Conservation (phyloP, 2,888 invertebrate species). For the Chrysodeixis includens region DNA sequence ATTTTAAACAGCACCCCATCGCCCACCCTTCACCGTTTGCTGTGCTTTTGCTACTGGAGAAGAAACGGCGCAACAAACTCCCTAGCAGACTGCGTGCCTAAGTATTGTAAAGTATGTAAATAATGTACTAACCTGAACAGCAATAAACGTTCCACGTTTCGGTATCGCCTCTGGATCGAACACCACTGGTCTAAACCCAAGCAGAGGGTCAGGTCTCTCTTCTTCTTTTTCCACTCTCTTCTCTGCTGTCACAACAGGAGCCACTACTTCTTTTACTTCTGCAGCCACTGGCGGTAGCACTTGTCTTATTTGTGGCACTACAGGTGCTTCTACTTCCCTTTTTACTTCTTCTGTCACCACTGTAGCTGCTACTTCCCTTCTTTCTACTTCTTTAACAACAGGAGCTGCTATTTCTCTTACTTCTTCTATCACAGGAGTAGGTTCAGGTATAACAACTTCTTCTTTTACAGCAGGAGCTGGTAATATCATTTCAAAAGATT, state of each 20-base stretch:
- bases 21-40: no score
- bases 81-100: no score
- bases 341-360: not conserved
- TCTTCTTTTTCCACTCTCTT: conserved; percentile 10
- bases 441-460: not conserved
- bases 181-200: conserved; percentile 55
- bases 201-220: conserved; percentile 38
- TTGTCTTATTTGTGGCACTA: no score
- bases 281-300: not conserved
- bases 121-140: conserved; percentile 31
- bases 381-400: not conserved
- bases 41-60: no score
- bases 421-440: not conserved
- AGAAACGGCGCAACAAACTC: no score
- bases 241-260: no score
- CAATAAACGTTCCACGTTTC: conserved; percentile 16
- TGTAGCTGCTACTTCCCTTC: not conserved
- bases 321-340: no score
- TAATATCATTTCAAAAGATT: not conserved
- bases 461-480: conserved; percentile 8
- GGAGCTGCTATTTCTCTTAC: not conserved
- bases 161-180: conserved; percentile 59
- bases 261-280: conserved; percentile 7
- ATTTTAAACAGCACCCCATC: no score
- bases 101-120: no score